phyloP scores from a whole-genome alignment of 2,113 vertebrate genomes.

The Oostethus manadensis region DNA sequence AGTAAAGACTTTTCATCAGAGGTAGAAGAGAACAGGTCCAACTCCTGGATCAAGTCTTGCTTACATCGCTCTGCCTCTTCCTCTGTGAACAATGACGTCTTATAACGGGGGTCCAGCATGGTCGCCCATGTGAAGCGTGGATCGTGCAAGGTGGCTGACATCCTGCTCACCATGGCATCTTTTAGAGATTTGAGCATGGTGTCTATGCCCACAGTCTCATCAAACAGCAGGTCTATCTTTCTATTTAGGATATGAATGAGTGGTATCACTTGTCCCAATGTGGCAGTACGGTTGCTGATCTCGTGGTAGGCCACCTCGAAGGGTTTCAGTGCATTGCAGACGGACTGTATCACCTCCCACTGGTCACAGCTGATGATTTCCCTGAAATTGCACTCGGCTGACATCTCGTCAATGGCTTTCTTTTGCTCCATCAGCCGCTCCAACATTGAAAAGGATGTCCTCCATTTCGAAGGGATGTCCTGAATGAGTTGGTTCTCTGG shows the following conservation, averaged over 20 bases:
- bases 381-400: conserved; percentile 88
- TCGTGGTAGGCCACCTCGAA: conserved; percentile 89
- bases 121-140: conserved; percentile 89
- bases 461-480: conserved; percentile 91
- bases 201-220: conserved; percentile 95
- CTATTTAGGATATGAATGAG: conserved; percentile 93
- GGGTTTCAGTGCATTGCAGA: conserved; percentile 90
- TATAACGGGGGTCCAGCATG: conserved; percentile 93
- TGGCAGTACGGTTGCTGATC: conserved; percentile 87
- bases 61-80: conserved; percentile 91
- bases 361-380: conserved; percentile 96
- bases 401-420: conserved; percentile 87
- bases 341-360: conserved; percentile 95
- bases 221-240: conserved; percentile 91
- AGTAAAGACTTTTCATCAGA: conserved; percentile 71
- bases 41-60: conserved; percentile 88
- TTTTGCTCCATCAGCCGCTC: conserved; percentile 93
- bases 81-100: conserved; percentile 91
- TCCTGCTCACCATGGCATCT: conserved; percentile 88
- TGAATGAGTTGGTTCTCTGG: conserved; percentile 88
- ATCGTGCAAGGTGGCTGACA: conserved; percentile 85
- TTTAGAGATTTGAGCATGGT: conserved; percentile 91
- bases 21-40: conserved; percentile 85
- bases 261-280: conserved; percentile 93
- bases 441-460: conserved; percentile 90